These are phyloP conservation scores for Synergus laeviventris DNA, from an alignment of 2,888 invertebrate species.

Conservation along the genomic window DNA sequence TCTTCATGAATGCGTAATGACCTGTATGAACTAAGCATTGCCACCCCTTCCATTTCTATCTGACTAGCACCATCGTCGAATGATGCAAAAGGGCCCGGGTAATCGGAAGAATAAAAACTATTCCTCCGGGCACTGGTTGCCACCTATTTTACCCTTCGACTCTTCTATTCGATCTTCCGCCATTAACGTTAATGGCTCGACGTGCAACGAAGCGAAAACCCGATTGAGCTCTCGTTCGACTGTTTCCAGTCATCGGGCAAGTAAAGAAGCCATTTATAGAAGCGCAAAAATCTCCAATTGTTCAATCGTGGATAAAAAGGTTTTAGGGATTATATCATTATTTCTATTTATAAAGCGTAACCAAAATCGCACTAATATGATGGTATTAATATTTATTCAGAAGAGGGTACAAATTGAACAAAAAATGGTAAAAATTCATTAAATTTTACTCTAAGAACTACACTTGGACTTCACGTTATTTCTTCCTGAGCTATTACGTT, in stretches of 20 bases:
- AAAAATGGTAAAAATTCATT: no score
- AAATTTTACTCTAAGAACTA: no score
- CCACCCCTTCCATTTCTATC: background rate
- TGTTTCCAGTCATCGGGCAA: constrained; percentile 25
- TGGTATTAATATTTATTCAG: no score
- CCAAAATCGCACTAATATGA: no score
- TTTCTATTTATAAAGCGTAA: background rate
- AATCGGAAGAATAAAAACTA: constrained; percentile 41
- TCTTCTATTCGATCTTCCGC: constrained; percentile 42
- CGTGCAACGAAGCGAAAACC: constrained; percentile 48
- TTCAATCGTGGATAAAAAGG: background rate
- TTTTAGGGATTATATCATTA: background rate
- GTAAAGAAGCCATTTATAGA: constrained; percentile 33
- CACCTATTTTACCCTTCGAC: constrained; percentile 36
- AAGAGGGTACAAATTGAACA: no score
- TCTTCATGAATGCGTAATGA: constrained; percentile 70
- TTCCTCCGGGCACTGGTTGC: constrained; percentile 19
- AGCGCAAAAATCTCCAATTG: constrained; percentile 26
- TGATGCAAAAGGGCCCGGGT: constrained; percentile 26
- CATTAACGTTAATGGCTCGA: constrained; percentile 44
- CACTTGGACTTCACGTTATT: no score
- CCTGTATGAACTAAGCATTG: constrained; percentile 45
- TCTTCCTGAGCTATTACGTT: no score
- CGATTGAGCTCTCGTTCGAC: constrained; percentile 36
- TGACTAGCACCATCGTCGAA: constrained; percentile 29